Evolutionary conservation across 2,113 vertebrate genomes (phyloP).

Genomic region (Lophochroa leadbeateri): DNA sequence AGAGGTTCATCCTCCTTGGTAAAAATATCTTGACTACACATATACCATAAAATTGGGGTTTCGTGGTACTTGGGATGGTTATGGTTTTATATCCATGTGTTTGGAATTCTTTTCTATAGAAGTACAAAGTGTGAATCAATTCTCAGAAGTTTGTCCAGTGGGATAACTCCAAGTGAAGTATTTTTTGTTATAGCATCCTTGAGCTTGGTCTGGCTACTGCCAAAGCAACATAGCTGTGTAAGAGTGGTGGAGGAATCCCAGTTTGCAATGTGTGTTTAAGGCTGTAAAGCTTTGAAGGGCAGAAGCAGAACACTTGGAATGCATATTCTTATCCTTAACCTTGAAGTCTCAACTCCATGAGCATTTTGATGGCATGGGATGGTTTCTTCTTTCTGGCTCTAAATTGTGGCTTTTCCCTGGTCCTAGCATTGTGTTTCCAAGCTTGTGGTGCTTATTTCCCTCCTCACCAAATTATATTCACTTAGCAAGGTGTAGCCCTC

Average conservation of each 20-base stretch:
- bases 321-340: background rate
- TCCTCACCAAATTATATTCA: background rate
- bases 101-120: background rate
- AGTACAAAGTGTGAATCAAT: background rate
- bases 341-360: rapidly evolving
- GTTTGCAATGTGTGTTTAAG: background rate
- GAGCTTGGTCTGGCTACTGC: background rate
- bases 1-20: background rate
- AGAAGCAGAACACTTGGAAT: background rate
- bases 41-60: background rate
- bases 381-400: background rate
- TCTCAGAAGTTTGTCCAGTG: background rate
- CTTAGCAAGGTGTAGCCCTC: background rate
- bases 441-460: background rate
- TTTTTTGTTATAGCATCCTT: background rate
- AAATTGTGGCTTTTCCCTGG: background rate
- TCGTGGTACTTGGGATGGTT: background rate
- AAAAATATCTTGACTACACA: background rate
- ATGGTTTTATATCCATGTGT: background rate
- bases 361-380: background rate
- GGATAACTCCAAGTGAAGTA: background rate
- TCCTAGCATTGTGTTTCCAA: background rate
- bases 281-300: background rate
- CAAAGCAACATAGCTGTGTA: background rate
- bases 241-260: background rate